phyloP scores from a whole-genome alignment of 2,113 vertebrate genomes.

The Gallinago undulata region DNA sequence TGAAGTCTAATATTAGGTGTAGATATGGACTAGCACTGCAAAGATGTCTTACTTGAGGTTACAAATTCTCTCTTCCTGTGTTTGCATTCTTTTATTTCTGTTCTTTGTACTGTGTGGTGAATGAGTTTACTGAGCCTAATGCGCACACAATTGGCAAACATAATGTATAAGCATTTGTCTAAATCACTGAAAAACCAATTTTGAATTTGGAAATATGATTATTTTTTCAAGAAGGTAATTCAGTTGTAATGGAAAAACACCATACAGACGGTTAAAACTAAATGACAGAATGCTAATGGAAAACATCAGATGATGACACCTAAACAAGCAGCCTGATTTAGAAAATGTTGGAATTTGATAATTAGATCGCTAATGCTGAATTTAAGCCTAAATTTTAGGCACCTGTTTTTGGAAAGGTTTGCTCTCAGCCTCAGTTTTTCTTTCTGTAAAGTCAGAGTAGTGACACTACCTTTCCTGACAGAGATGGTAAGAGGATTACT shows the following conservation, averaged over 20 bases:
- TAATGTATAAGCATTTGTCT: neutral
- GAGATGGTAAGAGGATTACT: neutral
- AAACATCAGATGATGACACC: neutral
- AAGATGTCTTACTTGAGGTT: neutral
- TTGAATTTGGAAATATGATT: slow-evolving; percentile 4
- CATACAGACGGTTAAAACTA: neutral
- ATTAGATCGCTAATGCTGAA: neutral
- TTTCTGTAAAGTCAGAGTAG: neutral
- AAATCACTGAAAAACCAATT: slow-evolving; percentile 7
- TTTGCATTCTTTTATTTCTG: neutral
- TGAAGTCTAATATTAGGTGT: neutral
- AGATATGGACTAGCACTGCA: neutral
- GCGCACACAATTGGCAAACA: neutral
- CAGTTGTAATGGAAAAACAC: neutral
- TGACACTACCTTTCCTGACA: neutral
- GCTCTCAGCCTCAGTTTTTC: neutral
- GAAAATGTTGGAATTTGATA: neutral
- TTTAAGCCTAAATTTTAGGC: neutral
- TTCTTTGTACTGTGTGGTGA: neutral
- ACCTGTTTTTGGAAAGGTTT: neutral
- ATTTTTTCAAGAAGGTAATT: neutral
- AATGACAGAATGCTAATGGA: neutral
- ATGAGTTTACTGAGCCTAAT: slow-evolving; percentile 10
- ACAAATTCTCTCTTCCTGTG: neutral
- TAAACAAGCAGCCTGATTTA: neutral